These are phyloP conservation scores for Zosterops pallidus DNA, from an alignment of 2,113 vertebrate species.

Conservation along the genomic window DNA sequence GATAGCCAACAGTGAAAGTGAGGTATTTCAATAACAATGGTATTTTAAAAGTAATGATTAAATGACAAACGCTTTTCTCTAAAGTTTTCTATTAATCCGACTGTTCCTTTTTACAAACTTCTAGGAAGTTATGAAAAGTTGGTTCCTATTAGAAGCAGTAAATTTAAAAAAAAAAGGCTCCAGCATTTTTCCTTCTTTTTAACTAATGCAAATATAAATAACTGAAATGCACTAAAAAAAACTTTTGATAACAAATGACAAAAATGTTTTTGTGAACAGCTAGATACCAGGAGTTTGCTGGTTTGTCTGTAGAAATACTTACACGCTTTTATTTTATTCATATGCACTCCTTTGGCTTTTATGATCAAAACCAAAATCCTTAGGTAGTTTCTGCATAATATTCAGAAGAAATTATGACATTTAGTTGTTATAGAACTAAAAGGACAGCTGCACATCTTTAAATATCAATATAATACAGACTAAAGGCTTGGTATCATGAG, in stretches of 20 bases:
- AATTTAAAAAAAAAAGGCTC: not conserved
- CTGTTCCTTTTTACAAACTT: not conserved
- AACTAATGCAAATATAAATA: slow-evolving; percentile 4
- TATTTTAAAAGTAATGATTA: not conserved
- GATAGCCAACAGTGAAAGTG: not conserved
- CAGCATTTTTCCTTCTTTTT: not conserved
- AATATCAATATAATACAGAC: not conserved
- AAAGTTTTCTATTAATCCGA: not conserved
- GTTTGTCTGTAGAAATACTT: not conserved
- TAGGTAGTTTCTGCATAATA: not conserved
- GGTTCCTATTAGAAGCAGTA: too few species aligned
- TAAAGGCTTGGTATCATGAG: not conserved
- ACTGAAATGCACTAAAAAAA: not conserved
- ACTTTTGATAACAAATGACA: not conserved
- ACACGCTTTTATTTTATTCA: not conserved
- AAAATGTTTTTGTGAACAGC: not conserved
- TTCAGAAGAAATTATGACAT: not conserved
- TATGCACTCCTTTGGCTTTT: not conserved
- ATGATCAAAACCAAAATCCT: not conserved
- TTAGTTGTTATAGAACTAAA: slow-evolving; percentile 14
- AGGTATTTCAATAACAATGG: not conserved
- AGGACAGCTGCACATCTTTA: slow-evolving; percentile 3
- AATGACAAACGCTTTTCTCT: not conserved
- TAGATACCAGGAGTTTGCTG: not conserved
- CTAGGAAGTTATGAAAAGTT: not conserved